phyloP scores from a whole-genome alignment of 2,888 invertebrate species.

The Drosophila meridionalis region DNA sequence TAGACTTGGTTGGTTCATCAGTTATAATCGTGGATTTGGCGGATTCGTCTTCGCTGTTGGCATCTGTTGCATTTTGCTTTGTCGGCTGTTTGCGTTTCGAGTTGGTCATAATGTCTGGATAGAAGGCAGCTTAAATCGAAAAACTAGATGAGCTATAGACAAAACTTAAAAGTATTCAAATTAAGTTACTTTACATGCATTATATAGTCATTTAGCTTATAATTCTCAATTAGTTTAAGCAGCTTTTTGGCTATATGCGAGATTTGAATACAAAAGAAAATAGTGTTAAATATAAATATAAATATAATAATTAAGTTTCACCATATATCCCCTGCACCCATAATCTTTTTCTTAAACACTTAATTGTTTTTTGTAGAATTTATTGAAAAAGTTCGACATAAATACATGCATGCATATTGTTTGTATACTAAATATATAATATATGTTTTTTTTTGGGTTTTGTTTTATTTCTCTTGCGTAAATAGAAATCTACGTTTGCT shows the following conservation, averaged over 20 bases:
- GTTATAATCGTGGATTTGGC: background rate
- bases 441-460: slow-evolving; percentile 72
- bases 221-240: slow-evolving; percentile 5
- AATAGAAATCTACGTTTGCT: slow-evolving; percentile 76
- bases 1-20: background rate
- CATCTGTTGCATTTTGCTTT: slow-evolving; percentile 23
- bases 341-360: background rate
- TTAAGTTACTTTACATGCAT: background rate
- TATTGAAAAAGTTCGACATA: slow-evolving; percentile 85
- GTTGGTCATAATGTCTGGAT: slow-evolving; percentile 52
- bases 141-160: background rate
- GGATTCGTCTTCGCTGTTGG: slow-evolving; percentile 1
- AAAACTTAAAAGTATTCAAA: background rate
- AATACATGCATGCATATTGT: slow-evolving; percentile 84
- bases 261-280: background rate
- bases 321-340: background rate
- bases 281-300: background rate
- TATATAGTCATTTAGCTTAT: background rate
- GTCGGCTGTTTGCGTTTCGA: slow-evolving; percentile 62
- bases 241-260: background rate
- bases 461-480: slow-evolving; percentile 69
- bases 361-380: slow-evolving; percentile 68
- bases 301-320: no score
- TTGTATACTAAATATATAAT: slow-evolving; percentile 83
- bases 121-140: slow-evolving; percentile 2